A percentile compares a stretch with the other conserved stretches of the same genome.
Evolutionary conservation across 2,888 invertebrate genomes (phyloP).

Genomic region (Camptogramma bilineatum): DNA sequence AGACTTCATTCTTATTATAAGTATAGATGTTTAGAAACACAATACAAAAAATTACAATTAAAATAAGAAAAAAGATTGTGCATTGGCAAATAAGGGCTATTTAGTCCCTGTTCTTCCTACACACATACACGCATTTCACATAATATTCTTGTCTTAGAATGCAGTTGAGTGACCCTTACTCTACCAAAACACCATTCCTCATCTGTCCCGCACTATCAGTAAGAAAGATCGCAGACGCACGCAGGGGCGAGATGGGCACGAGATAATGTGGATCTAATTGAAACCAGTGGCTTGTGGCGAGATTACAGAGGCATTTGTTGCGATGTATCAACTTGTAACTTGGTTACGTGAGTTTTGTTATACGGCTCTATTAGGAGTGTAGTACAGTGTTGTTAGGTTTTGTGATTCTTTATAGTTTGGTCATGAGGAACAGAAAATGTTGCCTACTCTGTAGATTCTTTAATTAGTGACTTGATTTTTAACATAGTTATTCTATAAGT

Average conservation of each 20-base stretch:
- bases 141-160: not conserved
- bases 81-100: too few relatives aligned
- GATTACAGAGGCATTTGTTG: conserved; percentile 36
- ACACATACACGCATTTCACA: not conserved
- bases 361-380: not conserved
- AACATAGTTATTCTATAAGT: too few relatives aligned
- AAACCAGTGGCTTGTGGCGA: conserved; percentile 41
- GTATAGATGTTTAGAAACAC: too few relatives aligned
- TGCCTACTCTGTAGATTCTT: too few relatives aligned
- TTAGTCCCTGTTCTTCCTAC: too few relatives aligned
- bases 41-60: too few relatives aligned
- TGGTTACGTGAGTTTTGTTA: conserved; percentile 15
- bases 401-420: not conserved
- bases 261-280: conserved; percentile 43
- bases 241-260: conserved; percentile 23
- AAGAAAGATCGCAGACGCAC: conserved; percentile 60
- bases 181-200: conserved; percentile 33
- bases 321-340: conserved; percentile 27
- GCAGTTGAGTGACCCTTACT: not conserved
- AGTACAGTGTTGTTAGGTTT: not conserved
- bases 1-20: too few relatives aligned
- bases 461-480: too few relatives aligned
- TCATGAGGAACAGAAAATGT: not conserved
- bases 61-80: too few relatives aligned
- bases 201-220: conserved; percentile 50